Evolutionary conservation across 2,113 vertebrate genomes (phyloP).

Genomic region (Mirounga angustirostris): DNA sequence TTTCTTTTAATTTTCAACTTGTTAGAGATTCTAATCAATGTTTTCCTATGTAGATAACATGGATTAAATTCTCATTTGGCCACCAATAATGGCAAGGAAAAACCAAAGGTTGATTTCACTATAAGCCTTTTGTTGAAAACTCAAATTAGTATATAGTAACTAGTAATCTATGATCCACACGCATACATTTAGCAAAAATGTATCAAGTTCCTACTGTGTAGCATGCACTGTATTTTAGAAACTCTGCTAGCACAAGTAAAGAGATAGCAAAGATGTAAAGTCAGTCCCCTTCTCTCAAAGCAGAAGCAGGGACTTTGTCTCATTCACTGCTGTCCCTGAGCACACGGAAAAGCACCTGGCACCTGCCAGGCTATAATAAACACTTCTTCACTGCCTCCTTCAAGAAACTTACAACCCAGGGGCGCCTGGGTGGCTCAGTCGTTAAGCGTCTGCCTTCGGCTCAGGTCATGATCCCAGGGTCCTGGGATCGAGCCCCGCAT

Average conservation of each 20-base stretch:
- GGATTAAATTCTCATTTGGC: conserved; percentile 24
- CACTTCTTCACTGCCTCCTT: neutral
- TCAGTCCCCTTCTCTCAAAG: neutral
- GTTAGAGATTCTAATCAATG: neutral
- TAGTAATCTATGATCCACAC: neutral
- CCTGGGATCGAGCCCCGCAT: no score
- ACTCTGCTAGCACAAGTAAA: neutral
- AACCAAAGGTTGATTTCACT: neutral
- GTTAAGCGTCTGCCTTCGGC: no score
- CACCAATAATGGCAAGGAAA: neutral
- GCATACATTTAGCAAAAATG: neutral
- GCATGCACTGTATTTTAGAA: neutral
- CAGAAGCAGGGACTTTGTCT: neutral
- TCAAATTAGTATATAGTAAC: neutral
- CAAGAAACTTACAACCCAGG: neutral
- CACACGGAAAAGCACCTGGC: neutral
- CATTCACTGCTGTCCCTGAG: neutral
- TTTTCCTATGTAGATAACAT: neutral
- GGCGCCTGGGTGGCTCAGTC: no score
- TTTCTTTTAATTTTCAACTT: neutral
- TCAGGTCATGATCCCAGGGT: no score
- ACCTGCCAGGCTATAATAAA: neutral
- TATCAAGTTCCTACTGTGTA: neutral
- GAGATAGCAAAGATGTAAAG: neutral
- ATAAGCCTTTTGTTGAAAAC: neutral